Evolutionary conservation across 1,140 invertebrate species (phyloP).

Genomic region (Harpegnathos saltator): DNA sequence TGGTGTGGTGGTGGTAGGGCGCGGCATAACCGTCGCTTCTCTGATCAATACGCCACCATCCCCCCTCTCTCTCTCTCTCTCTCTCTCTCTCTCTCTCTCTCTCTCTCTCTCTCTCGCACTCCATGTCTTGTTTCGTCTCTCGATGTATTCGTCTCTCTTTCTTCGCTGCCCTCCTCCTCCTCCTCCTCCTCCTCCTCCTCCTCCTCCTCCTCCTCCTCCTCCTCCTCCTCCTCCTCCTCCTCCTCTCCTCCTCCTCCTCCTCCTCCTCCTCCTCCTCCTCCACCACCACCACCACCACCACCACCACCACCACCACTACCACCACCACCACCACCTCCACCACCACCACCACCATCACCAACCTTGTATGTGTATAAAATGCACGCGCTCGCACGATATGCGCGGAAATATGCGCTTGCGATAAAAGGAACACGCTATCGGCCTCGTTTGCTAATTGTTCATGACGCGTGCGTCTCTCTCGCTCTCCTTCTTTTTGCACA

Average conservation of each 20-base stretch:
- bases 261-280: too few species aligned
- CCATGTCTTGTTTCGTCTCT: conserved; percentile 54
- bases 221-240: too few species aligned
- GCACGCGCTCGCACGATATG: conserved; percentile 64
- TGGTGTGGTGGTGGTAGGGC: conserved; percentile 79
- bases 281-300: too few species aligned
- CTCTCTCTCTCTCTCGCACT: conserved; percentile 68
- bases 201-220: too few species aligned
- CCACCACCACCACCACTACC: too few species aligned
- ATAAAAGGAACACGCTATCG: conserved; percentile 58
- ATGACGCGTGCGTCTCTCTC: neutral
- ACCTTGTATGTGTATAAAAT: conserved; percentile 67
- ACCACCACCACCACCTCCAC: too few species aligned
- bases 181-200: too few species aligned
- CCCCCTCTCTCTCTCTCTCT: conserved; percentile 69
- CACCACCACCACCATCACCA: too few species aligned
- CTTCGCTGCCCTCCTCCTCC: conserved; percentile 33
- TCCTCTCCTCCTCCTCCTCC: too few species aligned
- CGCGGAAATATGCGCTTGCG: conserved; percentile 54
- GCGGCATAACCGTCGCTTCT: conserved; percentile 82
- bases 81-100: conserved; percentile 63
- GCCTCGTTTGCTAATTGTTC: conserved; percentile 36
- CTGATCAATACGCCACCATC: conserved; percentile 80
- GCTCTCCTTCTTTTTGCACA: neutral
- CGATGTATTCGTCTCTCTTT: conserved; percentile 52